These are phyloP conservation scores for Heliconius cydno DNA, from an alignment of 2,888 invertebrate genomes.

Conservation along the genomic window DNA sequence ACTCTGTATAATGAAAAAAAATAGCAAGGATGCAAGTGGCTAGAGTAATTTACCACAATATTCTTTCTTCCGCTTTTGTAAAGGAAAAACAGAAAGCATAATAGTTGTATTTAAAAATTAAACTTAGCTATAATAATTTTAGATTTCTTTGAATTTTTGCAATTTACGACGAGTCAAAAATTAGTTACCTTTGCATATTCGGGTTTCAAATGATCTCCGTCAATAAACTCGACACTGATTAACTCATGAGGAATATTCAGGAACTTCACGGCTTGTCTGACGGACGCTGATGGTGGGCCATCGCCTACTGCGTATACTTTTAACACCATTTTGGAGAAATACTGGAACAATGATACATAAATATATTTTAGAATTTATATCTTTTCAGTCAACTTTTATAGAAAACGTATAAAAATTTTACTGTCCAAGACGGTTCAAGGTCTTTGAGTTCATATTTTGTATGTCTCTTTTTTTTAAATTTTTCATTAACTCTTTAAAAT, in stretches of 20 bases:
- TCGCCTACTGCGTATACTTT: conserved; percentile 90
- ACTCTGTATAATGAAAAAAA: too few relatives aligned
- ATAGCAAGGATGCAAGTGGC: too few relatives aligned
- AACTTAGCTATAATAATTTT: neutral
- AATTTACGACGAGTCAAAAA: neutral
- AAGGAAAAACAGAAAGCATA: too few relatives aligned
- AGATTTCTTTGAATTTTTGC: neutral
- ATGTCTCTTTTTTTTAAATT: too few relatives aligned
- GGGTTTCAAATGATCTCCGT: conserved; percentile 89
- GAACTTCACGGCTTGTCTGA: conserved; percentile 56
- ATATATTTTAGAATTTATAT: neutral
- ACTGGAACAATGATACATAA: neutral
- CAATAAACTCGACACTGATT: conserved; percentile 86
- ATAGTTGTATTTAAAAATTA: neutral
- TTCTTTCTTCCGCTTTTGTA: too few relatives aligned
- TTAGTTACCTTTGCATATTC: conserved; percentile 78
- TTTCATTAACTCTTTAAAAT: too few relatives aligned
- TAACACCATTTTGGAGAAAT: conserved; percentile 68
- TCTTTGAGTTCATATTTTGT: neutral
- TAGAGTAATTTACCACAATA: too few relatives aligned
- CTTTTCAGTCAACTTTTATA: neutral
- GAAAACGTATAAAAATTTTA: neutral
- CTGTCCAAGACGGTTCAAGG: neutral
- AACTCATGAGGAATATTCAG: conserved; percentile 86
- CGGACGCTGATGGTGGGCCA: conserved; percentile 90